These are phyloP conservation scores for Eristalis pertinax DNA, from an alignment of 2,888 invertebrate genomes.

Conservation along the genomic window DNA sequence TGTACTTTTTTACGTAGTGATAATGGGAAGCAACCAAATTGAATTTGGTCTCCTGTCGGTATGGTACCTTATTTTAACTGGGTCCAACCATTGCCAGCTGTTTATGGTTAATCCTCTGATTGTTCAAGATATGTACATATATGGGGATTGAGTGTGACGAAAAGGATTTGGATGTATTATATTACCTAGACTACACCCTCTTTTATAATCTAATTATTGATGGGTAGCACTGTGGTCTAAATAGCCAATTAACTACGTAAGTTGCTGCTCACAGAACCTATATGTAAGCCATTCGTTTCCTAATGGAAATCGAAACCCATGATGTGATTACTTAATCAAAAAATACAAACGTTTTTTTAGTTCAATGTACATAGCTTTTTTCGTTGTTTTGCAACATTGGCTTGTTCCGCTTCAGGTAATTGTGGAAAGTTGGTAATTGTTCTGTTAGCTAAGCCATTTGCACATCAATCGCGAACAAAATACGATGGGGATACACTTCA, in stretches of 20 bases:
- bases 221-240: constrained; percentile 16
- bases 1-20: constrained; percentile 14
- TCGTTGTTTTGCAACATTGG: neutral
- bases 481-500: neutral
- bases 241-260: constrained; percentile 20
- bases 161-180: constrained; percentile 2
- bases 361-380: neutral
- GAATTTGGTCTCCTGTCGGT: neutral
- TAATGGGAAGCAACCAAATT: neutral
- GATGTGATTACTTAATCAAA: neutral
- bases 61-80: neutral
- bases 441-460: neutral
- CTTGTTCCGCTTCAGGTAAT: neutral
- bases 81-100: neutral
- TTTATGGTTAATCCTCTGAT: neutral
- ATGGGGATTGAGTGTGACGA: neutral
- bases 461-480: neutral
- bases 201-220: constrained; percentile 28
- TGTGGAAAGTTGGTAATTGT: neutral
- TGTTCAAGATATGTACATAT: neutral
- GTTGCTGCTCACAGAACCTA: constrained; percentile 9
- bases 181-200: constrained; percentile 6
- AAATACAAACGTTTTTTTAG: neutral
- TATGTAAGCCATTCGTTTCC: constrained; percentile 12
- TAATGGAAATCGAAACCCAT: constrained; percentile 1